Base-by-base conservation (phyloP, 1,140 invertebrate species). In the Drosophila tropicalis region DNA sequence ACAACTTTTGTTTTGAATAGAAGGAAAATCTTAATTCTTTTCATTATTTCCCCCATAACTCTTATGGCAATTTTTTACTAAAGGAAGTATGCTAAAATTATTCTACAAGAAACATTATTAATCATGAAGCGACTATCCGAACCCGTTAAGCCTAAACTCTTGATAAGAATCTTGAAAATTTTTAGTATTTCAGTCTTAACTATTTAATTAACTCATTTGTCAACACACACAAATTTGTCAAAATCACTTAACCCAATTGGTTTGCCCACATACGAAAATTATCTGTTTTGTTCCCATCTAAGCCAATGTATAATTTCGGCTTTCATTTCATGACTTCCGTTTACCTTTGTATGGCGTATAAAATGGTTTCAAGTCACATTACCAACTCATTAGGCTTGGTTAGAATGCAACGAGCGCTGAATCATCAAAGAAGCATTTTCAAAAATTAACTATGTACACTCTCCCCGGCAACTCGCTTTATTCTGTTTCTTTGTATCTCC, bases 401-500 rank as follows among this genome's bases (percentile, higher is more conserved):
- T 17, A 5, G 17, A 58, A 36, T 36, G 56, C 56, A 58, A 39
- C 32, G 22, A 22, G 44, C 44, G 44, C 44, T 12, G 12, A 22
- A 51, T 39, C 32, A 58, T 58, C 56, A 58, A 58, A 58, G 56
- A 57, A 15, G n/a, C 55, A 57, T 34, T 57, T 57, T 34, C 6
- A 34, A 34, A 34, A 34, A 57, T 57, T 57, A 36, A 32, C 25
- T 68, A n/a, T n/a, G n/a, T n/a, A 32, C n/a, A 15, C 44, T 17
- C 6, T 9, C 15, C 15, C 17, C 15, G 2, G 2, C 7, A 29
- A 29, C 29, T 29, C 29, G 5, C n/a, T 7, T 13, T 9, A 19
- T 17, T 47, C 13, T 19, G 6, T 17, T 19, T 47, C 36, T 58
- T 70, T 70, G 51, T 47, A 44, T 13, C 41, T 74, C 70, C 75